These are phyloP conservation scores for Dipodomys merriami DNA, from an alignment of 2,113 vertebrate genomes.

Conservation along the genomic window DNA sequence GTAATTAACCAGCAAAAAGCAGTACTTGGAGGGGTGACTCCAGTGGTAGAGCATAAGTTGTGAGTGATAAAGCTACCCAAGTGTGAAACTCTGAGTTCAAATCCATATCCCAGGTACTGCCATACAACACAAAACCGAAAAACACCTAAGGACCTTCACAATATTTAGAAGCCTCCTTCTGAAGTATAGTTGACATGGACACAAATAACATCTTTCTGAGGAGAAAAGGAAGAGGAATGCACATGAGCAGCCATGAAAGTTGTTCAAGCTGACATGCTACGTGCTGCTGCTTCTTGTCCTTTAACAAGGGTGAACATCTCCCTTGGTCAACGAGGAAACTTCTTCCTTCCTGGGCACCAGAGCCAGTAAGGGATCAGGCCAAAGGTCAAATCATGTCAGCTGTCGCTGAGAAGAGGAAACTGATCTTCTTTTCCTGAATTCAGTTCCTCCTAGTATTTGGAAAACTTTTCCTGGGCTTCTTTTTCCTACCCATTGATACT, in stretches of 20 bases:
- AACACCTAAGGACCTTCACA: not conserved
- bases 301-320: conserved; percentile 23
- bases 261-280: not conserved
- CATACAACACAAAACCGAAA: too few relatives aligned
- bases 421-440: conserved; percentile 30
- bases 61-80: too few relatives aligned
- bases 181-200: not conserved
- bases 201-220: conserved; percentile 1
- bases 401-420: not conserved
- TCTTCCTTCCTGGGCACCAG: not conserved
- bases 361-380: not conserved
- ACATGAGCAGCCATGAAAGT: conserved; percentile 14
- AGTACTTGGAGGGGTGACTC: too few relatives aligned
- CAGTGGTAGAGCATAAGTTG: too few relatives aligned
- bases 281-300: not conserved
- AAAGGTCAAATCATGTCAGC: conserved; percentile 50
- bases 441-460: not conserved
- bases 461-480: conserved; percentile 18
- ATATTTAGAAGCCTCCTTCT: not conserved
- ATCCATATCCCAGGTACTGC: too few relatives aligned
- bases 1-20: too few relatives aligned
- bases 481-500: not conserved
- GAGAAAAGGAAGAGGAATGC: not conserved
- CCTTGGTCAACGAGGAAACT: not conserved
- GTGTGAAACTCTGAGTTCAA: too few relatives aligned